Evolutionary conservation across 2,797 vertebrate genomes (phyloP).

Genomic region (Poecilia velifera): DNA sequence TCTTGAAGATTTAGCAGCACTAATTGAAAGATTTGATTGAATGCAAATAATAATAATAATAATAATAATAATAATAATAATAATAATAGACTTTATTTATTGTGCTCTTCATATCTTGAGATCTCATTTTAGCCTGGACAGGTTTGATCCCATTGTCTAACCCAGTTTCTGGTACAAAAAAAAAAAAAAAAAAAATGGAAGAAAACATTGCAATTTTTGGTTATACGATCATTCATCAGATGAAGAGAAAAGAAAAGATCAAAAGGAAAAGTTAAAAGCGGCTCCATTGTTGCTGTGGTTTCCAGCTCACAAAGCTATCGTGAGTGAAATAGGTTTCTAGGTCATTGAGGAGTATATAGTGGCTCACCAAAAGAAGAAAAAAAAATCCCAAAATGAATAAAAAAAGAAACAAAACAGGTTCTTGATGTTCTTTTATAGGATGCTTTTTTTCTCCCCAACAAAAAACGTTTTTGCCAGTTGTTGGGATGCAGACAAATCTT

Average conservation of each 20-base stretch:
- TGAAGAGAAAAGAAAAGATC: neutral
- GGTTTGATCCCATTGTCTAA: neutral
- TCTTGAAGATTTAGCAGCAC: neutral
- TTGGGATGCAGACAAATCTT: neutral
- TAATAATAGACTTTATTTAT: neutral
- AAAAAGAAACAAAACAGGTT: neutral
- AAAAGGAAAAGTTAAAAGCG: neutral
- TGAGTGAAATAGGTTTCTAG: slow-evolving; percentile 2
- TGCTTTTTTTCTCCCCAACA: too few species aligned
- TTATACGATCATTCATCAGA: neutral
- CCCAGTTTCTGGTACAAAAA: neutral
- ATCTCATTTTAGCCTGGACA: neutral
- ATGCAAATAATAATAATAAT: too few species aligned
- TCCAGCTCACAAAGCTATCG: neutral
- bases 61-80: too few species aligned
- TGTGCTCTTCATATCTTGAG: too few species aligned
- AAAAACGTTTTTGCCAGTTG: neutral
- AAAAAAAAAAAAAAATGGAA: neutral
- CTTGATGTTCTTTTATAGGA: neutral
- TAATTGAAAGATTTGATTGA: too few species aligned
- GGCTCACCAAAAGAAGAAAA: neutral
- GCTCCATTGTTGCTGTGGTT: slow-evolving; percentile 4
- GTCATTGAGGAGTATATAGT: neutral
- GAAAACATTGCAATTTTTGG: neutral
- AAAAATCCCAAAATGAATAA: neutral